Base-by-base conservation (phyloP, 1,140 invertebrate species). In the Temnothorax longispinosus region DNA sequence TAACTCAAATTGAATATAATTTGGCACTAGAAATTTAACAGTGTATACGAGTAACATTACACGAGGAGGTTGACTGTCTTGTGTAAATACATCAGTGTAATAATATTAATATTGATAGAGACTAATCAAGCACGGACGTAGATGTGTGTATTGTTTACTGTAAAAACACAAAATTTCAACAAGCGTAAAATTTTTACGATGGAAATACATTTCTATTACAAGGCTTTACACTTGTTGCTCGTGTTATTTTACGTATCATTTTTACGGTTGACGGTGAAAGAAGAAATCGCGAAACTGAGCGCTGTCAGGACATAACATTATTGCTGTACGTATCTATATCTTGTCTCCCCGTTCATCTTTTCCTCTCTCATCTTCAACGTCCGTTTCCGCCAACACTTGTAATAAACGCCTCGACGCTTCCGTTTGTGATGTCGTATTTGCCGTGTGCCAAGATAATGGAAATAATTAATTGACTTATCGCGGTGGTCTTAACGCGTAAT, bases 401-500 rank as follows among this genome's bases (percentile, higher is more conserved):
- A 81, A 81, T 81, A 71, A 81, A 81, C 1, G 52, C 50, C 64
- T 71, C 78, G 50, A 21, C 15, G 21, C 78, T 71, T 81, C 38
- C 21, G 47, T 71, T 27, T 71, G 77, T 56, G 52, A 71, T 56
- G 50, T 38, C 21, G 27, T 71, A 56, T 58, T 58, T 56, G 8
- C 65, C 64, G 21, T 71, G 21, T 56, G 78, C 52, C 64, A 56
- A 81, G 64, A 81, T 71, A 71, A 81, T 18, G 38, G 15, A 38
- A 15, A n/a, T 27, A 69, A 69, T 71, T 71, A 64, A 56, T 81
- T 71, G 65, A 81, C 65, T 71, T 81, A 81, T 71, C 50, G 64
- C 65, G 78, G 38, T 32, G 65, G 38, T 32, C 35, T 71, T 81
- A 71, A 56, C 27, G 21, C 21, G 15, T 44, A 71, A 56, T 58